These are phyloP conservation scores for Coptotermes formosanus DNA, from an alignment of 1,140 invertebrate genomes.

Conservation along the genomic window DNA sequence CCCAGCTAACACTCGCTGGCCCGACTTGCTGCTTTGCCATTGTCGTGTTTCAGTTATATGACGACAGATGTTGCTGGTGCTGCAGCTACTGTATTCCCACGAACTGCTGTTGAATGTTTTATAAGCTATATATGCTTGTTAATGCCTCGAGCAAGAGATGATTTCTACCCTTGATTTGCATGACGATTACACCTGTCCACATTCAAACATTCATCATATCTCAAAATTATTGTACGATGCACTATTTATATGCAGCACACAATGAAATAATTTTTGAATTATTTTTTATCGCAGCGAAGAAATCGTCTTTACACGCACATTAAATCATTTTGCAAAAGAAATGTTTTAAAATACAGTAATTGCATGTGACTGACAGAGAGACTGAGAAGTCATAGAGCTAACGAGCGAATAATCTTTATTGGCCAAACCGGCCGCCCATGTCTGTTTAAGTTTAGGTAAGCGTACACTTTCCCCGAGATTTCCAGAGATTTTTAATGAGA, in stretches of 20 bases:
- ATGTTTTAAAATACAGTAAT: too few species aligned
- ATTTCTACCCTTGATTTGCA: background rate
- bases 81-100: background rate
- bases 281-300: too few species aligned
- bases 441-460: too few species aligned
- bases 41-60: background rate
- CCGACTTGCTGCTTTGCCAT: background rate
- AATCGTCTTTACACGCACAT: too few species aligned
- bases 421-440: too few species aligned
- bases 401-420: too few species aligned
- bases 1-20: background rate
- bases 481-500: too few species aligned
- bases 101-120: conserved; percentile 6
- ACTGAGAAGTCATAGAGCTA: too few species aligned
- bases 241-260: background rate
- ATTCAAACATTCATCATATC: background rate
- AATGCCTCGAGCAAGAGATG: background rate
- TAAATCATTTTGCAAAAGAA: too few species aligned
- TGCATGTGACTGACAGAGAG: too few species aligned
- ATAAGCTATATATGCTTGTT: background rate
- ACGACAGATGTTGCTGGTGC: background rate
- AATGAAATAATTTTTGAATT: too few species aligned
- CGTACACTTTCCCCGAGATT: too few species aligned
- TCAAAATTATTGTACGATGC: background rate
- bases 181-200: background rate